Base-by-base conservation (phyloP, 2,113 vertebrate species). In the Ceyx margarethae region DNA sequence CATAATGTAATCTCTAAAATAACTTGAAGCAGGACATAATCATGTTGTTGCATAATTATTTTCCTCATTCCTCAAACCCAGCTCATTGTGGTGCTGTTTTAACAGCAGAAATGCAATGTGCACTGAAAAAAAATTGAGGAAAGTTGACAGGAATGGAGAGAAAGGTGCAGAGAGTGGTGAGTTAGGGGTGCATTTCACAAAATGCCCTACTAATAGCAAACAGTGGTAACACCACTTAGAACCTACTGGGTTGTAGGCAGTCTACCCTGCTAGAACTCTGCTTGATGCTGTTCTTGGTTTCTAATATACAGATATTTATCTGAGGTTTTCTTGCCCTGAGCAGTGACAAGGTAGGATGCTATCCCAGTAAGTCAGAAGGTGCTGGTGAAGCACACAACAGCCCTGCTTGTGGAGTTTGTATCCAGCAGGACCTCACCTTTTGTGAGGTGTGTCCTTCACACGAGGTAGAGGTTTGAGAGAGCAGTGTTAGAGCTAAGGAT, bases 21-120 rank as follows among this genome's bases (percentile, higher is more conserved):
- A 82, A 87, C 43, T 51, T 54, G 71, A 82, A 93, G 64, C 58
- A 87, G 56, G 46, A 56, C 35, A 3, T 93, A 76, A 79, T 88
- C 45, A 35, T 62, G 56, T 81, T 60, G 37, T 56, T 93, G 78
- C 51, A 11, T 79, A 93, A 96, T 83, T 92, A 26, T 74, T 92
- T 95, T 87, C 93, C 86, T 95, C 87, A 54, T 95, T 96, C 94
- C 87, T 96, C 81, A 69, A 91, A 81, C 22, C n/a, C 61, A 92
- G 19, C 9, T 85, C 54, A 20, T 68, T 87, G 42, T 82, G 17
- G 40, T 90, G 85, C 50, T 87, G 26, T 69, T 93, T 87, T 89
- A 86, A 14, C 76, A 50, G 37, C 43, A 48, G 26, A 54, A 33
- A 60, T 26, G 21, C 40, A 5, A 40, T 35, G 29, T 35, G 43